Evolutionary conservation across 2,888 invertebrate genomes (phyloP).

Genomic region (Hipparchia sbordonii): DNA sequence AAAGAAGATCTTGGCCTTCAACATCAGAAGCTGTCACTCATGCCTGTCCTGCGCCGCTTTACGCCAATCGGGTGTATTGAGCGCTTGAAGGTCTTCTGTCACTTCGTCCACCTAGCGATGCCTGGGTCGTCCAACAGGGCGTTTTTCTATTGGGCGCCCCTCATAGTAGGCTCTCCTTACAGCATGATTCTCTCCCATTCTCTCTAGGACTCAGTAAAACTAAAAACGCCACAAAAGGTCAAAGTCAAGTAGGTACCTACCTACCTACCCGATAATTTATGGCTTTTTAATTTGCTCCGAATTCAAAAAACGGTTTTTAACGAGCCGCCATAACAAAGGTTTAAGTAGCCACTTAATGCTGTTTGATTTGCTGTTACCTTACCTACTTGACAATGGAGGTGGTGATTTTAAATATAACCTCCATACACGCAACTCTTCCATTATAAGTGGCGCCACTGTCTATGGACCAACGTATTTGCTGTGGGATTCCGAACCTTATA

Average conservation of each 20-base stretch:
- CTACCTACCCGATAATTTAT: constrained; percentile 53
- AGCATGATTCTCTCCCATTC: no score
- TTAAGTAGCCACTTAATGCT: constrained; percentile 55
- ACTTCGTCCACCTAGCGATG: no score
- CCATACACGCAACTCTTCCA: not conserved
- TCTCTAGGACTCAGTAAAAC: not conserved
- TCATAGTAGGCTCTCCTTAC: no score
- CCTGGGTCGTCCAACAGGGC: no score
- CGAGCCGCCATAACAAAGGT: constrained; percentile 54
- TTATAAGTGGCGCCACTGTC: not conserved
- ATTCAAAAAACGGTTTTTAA: constrained; percentile 57
- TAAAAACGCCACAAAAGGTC: constrained; percentile 29
- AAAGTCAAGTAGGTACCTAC: constrained; percentile 35
- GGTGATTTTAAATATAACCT: constrained; percentile 55
- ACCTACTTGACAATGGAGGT: constrained; percentile 58
- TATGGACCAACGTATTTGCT: not conserved
- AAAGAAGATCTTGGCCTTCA: no score
- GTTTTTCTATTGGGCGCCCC: no score
- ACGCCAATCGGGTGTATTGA: no score
- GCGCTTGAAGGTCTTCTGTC: no score
- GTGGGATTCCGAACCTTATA: constrained; percentile 1
- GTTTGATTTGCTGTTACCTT: constrained; percentile 70
- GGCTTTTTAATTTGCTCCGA: constrained; percentile 47
- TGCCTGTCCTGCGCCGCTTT: no score
- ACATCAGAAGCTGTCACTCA: no score